Evolutionary conservation across 1,140 invertebrate genomes (phyloP), one percentile per base, ranked within the genome.

Genomic region (Notospermus geniculatus): DNA sequence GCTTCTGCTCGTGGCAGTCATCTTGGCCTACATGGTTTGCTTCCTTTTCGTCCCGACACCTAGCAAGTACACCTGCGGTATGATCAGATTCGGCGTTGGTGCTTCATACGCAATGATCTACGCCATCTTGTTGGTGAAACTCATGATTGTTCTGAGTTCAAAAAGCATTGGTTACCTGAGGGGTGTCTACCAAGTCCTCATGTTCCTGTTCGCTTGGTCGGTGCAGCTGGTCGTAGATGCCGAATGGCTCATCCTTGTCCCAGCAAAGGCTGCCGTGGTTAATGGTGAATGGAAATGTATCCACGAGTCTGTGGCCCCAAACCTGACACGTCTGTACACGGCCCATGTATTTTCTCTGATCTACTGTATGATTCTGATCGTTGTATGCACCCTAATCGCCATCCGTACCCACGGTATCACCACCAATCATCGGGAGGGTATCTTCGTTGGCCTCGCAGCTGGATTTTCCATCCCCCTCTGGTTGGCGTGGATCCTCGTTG

Each of bases 401-500:
- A 83, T 95, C 32, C 86, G 91, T 23, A 73, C 82, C 15, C 77
- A 82, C 43, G 89, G 91, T 23, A 91, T 95, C 23, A 87, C 91
- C n/a, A 92, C 95, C 73, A 95, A 96, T 78, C 92, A 95, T 74
- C 84, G 93, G 0, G 93, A 96, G 80, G 89, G 92, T 1, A 86
- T 87, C 4, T 95, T 93, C 77, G 95, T 96, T 59, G 91, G 91
- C 0, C 84, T 93, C 41, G 90, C 92, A 0, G 87, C 92, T 15
- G 90, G 90, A 11, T 87, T 76, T 62, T 60, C 57, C 45, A 87
- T 95, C 25, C 90, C 91, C 2, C 86, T 95, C 54, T 95, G 92
- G 91, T 81, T 93, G 54, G 89, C 89, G 17, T 93, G 91, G 90
- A 87, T 72, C 1, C 77, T 70, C 88, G 88, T 54, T 76, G 93